These are phyloP conservation scores for Tetrapedia diversipes DNA, from an alignment of 2,888 invertebrate genomes.

Conservation along the genomic window DNA sequence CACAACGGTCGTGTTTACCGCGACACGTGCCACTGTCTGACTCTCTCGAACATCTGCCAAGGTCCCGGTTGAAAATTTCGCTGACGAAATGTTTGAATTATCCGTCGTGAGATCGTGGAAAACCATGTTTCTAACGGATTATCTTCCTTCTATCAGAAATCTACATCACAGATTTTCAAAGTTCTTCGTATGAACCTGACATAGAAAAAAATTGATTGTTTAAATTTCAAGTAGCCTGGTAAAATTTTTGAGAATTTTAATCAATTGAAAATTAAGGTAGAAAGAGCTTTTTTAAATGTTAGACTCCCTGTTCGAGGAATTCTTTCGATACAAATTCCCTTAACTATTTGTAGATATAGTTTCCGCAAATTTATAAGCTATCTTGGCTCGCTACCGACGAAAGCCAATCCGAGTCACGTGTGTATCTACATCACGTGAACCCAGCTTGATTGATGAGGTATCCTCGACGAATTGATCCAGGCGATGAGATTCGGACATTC, in stretches of 20 bases:
- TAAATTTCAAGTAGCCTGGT: background rate
- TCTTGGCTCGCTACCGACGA: conserved; percentile 50
- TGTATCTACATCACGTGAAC: conserved; percentile 57
- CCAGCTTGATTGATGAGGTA: conserved; percentile 47
- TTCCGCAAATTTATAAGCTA: conserved; percentile 37
- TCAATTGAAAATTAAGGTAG: background rate
- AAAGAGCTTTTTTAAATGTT: background rate
- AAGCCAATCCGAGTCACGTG: conserved; percentile 62
- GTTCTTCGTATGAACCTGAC: background rate
- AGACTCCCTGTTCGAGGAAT: background rate
- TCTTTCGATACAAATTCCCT: background rate
- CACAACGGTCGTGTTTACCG: background rate
- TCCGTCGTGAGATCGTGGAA: background rate
- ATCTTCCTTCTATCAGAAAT: background rate
- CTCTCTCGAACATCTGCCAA: conserved; percentile 33
- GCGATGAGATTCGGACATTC: conserved; percentile 31
- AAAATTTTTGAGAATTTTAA: background rate
- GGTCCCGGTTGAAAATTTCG: conserved; percentile 35
- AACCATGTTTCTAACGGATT: background rate
- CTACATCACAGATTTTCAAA: background rate
- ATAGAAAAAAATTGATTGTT: background rate
- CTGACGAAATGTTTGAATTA: conserved; percentile 39
- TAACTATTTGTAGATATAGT: conserved; percentile 25
- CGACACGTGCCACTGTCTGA: conserved; percentile 18
- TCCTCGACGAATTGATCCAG: conserved; percentile 38